Evolutionary conservation across 1,140 invertebrate genomes (phyloP).

Genomic region (Listronotus oregonensis): DNA sequence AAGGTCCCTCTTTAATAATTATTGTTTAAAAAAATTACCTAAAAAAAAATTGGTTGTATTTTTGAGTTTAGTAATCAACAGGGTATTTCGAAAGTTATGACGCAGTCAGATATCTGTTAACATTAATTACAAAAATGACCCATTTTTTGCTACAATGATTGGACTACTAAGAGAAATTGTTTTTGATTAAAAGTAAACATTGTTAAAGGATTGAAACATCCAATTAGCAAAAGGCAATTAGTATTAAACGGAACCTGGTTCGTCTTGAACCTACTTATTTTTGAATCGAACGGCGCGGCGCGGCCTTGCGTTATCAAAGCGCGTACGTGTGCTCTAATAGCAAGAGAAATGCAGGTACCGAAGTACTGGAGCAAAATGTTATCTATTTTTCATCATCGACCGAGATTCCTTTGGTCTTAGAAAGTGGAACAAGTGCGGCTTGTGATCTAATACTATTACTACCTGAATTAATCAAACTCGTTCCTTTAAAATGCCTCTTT

Average conservation of each 20-base stretch:
- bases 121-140: no score
- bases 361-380: conserved; percentile 35
- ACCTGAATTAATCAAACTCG: conserved; percentile 14
- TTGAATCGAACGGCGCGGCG: no score
- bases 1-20: no score
- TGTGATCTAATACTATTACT: conserved; percentile 25
- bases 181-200: conserved; percentile 27
- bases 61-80: no score
- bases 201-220: conserved; percentile 8
- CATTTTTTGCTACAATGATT: no score
- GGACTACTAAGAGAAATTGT: conserved; percentile 26
- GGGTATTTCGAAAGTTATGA: no score
- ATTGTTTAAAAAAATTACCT: no score
- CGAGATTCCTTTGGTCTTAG: conserved; percentile 37
- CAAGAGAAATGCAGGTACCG: conserved; percentile 38
- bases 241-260: conserved; percentile 15
- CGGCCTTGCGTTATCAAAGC: conserved; percentile 6
- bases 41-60: no score
- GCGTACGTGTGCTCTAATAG: conserved; percentile 5
- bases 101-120: no score
- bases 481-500: conserved; percentile 2
- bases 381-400: conserved; percentile 38
- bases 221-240: conserved; percentile 20
- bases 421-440: conserved; percentile 41
- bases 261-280: neutral